phyloP scores from a whole-genome alignment of 2,888 invertebrate genomes.

The Cephus pygmeus region DNA sequence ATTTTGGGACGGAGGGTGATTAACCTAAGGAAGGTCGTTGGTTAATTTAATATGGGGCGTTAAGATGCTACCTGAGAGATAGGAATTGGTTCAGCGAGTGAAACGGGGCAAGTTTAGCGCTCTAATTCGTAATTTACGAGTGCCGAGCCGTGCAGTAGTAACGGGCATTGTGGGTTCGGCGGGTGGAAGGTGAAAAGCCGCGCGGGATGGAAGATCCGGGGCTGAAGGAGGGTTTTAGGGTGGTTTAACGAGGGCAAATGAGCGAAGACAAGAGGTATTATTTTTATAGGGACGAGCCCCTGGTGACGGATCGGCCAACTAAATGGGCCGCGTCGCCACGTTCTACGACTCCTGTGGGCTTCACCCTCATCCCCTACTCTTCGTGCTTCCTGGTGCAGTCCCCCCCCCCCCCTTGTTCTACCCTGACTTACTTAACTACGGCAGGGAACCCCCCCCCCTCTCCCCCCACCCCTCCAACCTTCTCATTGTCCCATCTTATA shows the following conservation, averaged over 20 bases:
- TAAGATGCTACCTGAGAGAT: constrained; percentile 38
- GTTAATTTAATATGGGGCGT: constrained; percentile 18
- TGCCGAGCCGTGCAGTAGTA: constrained; percentile 2
- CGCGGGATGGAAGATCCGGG: constrained; percentile 5
- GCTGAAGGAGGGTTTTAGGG: constrained; percentile 6
- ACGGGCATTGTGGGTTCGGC: no score
- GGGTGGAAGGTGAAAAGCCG: no score
- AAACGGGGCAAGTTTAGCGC: constrained; percentile 36
- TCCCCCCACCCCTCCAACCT: no score
- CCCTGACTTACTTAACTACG: constrained; percentile 12
- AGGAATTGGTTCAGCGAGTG: constrained; percentile 20
- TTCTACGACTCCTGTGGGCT: constrained; percentile 48
- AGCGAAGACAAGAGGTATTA: constrained; percentile 52
- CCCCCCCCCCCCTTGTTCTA: constrained; percentile 8
- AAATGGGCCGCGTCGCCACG: constrained; percentile 46
- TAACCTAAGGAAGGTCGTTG: background rate
- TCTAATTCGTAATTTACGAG: constrained; percentile 53
- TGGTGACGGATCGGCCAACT: constrained; percentile 31
- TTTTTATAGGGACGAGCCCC: constrained; percentile 48
- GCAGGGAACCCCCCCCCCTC: background rate
- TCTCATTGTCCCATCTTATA: no score
- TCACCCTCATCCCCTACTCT: constrained; percentile 18
- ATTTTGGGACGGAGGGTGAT: no score
- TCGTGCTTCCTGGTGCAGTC: constrained; percentile 20
- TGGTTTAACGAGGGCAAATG: constrained; percentile 39